Conservation (phyloP, 2,113 vertebrate genomes). For the Lophius piscatorius region DNA sequence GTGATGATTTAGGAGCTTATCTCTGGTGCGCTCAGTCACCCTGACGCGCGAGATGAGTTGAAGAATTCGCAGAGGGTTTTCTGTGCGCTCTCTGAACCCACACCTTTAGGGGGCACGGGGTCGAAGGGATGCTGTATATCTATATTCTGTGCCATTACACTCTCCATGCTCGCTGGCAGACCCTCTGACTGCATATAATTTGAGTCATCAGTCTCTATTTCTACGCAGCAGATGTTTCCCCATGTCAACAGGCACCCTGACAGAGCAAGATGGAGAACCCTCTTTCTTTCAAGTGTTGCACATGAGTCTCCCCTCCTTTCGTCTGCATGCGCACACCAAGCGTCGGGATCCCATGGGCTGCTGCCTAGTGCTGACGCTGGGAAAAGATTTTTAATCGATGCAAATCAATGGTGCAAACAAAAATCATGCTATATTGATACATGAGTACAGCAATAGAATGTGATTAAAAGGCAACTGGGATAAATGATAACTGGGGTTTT, state of each 20-base stretch:
- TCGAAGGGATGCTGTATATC: conserved; percentile 40
- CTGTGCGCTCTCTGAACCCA: too few species aligned
- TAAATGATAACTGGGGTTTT: conserved; percentile 69
- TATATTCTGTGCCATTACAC: conserved; percentile 62
- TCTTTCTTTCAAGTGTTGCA: conserved; percentile 73
- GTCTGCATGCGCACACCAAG: conserved; percentile 16
- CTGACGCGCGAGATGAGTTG: neutral
- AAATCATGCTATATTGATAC: conserved; percentile 27
- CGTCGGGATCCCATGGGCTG: conserved; percentile 25
- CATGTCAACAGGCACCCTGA: conserved; percentile 73
- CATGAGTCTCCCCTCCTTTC: conserved; percentile 50
- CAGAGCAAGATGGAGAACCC: conserved; percentile 73
- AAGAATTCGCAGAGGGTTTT: neutral
- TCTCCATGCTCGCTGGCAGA: conserved; percentile 68
- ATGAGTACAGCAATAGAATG: conserved; percentile 66
- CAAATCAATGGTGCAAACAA: conserved; percentile 9
- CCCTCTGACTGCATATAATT: conserved; percentile 71
- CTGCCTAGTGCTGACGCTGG: conserved; percentile 35
- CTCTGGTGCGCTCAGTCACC: neutral
- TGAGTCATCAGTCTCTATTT: conserved; percentile 83
- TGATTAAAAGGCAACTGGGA: conserved; percentile 68
- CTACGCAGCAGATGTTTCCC: conserved; percentile 81
- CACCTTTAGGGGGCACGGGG: conserved; percentile 1
- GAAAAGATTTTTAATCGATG: conserved; percentile 60
- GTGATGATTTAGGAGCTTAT: conserved; percentile 11